A percentile compares a stretch with the other conserved stretches of the same genome.
Conservation (phyloP, 2,797 vertebrate genomes). For the Heterohyrax brucei region DNA sequence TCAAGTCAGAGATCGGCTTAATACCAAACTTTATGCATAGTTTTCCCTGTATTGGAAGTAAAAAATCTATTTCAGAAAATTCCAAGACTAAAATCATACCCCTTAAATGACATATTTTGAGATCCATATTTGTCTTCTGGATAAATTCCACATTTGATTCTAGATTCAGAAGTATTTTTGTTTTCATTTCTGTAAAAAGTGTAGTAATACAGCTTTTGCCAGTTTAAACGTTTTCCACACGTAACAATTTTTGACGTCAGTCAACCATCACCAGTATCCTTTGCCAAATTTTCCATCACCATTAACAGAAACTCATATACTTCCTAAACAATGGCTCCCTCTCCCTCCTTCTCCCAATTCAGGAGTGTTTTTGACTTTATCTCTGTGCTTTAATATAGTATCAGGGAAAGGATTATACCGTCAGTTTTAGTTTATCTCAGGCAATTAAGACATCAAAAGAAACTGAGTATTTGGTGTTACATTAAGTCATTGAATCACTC, state of each 20-base stretch:
- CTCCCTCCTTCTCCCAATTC: neutral
- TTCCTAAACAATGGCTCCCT: neutral
- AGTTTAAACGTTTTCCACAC: neutral
- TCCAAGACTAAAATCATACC: constrained; percentile 17
- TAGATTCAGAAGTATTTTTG: constrained; percentile 26
- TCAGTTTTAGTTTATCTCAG: constrained; percentile 70
- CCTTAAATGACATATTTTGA: constrained; percentile 35
- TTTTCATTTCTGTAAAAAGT: neutral
- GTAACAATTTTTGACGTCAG: neutral
- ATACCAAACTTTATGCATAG: constrained; percentile 33
- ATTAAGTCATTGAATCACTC: constrained; percentile 50
- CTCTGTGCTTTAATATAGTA: constrained; percentile 36
- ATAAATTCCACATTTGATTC: constrained; percentile 44
- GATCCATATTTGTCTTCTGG: constrained; percentile 49
- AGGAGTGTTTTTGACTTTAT: constrained; percentile 50
- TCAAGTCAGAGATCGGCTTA: constrained; percentile 55
- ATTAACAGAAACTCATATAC: neutral
- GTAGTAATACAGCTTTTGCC: neutral
- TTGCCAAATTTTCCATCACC: neutral
- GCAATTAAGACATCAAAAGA: constrained; percentile 28
- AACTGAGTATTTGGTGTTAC: neutral
- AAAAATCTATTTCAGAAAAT: constrained; percentile 61
- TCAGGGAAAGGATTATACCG: constrained; percentile 3
- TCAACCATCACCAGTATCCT: neutral
- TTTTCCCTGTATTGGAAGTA: constrained; percentile 46